Conservation (phyloP, 1,140 invertebrate genomes). For the Trichonephila clavipes region DNA sequence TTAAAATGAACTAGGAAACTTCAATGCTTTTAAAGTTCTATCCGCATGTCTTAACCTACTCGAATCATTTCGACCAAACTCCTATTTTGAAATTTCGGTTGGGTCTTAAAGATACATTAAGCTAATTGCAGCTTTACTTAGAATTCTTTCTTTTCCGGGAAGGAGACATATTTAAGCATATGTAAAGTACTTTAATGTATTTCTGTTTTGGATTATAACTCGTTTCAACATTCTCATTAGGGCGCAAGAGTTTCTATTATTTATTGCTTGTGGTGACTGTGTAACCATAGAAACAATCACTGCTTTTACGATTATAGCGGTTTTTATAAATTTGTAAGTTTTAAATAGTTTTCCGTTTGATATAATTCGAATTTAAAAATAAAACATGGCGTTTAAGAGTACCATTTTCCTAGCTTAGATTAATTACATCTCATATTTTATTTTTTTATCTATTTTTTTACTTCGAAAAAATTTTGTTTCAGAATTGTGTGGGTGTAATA, state of each 20-base stretch:
- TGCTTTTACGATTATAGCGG: not conserved
- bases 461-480: too few species aligned
- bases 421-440: not conserved
- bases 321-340: not conserved
- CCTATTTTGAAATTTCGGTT: not conserved
- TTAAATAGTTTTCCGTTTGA: not conserved
- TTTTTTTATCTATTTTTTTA: not conserved
- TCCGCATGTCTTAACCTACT: not conserved
- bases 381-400: not conserved
- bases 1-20: too few species aligned
- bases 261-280: not conserved
- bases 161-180: not conserved
- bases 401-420: not conserved
- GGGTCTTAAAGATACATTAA: not conserved
- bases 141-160: not conserved
- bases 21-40: too few species aligned
- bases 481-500: too few species aligned
- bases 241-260: not conserved
- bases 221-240: constrained; percentile 13
- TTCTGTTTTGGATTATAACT: constrained; percentile 17
- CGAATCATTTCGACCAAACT: not conserved
- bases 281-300: not conserved
- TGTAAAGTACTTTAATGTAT: not conserved
- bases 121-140: not conserved
- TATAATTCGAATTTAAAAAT: not conserved